phyloP scores from a whole-genome alignment of 2,113 vertebrate species.

The Phylloscopus whistleri region DNA sequence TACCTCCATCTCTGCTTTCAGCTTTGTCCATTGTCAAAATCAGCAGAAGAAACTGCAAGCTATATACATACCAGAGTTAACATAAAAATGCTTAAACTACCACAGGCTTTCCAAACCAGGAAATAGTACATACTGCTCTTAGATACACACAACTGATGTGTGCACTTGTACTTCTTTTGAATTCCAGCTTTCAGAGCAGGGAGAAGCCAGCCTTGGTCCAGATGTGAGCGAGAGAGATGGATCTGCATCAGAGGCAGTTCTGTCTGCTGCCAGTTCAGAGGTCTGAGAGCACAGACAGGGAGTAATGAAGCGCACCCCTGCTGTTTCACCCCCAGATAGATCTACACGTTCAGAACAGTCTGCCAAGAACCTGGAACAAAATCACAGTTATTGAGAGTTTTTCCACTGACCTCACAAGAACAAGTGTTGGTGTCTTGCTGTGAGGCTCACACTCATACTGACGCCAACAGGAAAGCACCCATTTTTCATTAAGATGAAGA shows the following conservation, averaged over 20 bases:
- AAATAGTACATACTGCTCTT: neutral
- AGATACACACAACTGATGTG: neutral
- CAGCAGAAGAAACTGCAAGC: neutral
- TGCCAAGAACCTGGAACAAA: conserved; percentile 2
- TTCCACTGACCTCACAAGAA: conserved; percentile 11
- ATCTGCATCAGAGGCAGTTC: neutral
- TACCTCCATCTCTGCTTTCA: neutral
- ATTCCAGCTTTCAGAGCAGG: neutral
- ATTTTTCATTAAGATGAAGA: neutral
- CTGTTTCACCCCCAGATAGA: neutral
- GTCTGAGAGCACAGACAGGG: neutral
- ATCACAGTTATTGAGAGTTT: neutral
- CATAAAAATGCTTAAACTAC: neutral
- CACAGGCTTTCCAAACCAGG: neutral
- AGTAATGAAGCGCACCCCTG: neutral
- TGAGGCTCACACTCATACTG: neutral
- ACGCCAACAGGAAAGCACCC: neutral
- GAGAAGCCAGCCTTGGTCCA: neutral
- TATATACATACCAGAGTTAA: neutral
- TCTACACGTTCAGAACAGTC: neutral
- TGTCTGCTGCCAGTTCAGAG: neutral
- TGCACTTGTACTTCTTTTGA: neutral
- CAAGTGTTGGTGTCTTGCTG: neutral
- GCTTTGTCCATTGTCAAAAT: neutral
- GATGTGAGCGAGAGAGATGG: neutral